Base-by-base conservation (phyloP, 2,888 invertebrate genomes). In the Portevinia maculata region DNA sequence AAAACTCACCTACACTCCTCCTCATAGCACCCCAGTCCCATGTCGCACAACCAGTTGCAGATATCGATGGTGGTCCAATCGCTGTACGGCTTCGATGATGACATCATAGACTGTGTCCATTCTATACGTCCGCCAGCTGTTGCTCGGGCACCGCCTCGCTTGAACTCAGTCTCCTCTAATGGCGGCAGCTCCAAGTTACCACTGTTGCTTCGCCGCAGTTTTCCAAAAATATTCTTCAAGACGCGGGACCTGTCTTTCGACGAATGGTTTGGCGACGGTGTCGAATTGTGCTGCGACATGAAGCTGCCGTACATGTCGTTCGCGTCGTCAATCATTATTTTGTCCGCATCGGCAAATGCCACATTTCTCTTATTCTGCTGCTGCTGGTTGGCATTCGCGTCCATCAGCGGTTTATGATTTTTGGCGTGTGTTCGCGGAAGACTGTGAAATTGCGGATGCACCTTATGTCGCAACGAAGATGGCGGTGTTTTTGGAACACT, bases 61-160 rank as follows among this genome's bases (percentile, higher is more conserved):
- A 97, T 93, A 41, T 95, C 95, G 65, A 96, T 95, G 19, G 94
- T 93, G 88, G 96, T 95, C 95, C 98, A 96, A 84, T 95, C 94
- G 0, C 93, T 92, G 86, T 98, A 95, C 73, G 96, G 95, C 86
- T 94, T 93, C 69, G 94, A 89, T 3, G 86, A 85, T 3, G 76
- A 85, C 76, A 78, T 71, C 6, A 87, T 84, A 9, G 86, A 85
- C 55, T 88, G 89, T 6, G 86, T 85, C 93, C 93, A 93, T 57
- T 94, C 94, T 15, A 96, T 92, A 64, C 96, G 92, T 37, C 94
- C 93, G 37, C 94, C 93, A 70, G 95, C 94, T n/a, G 95, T 95
- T 9, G 95, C 94, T 85, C 96, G 90, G 19, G 95, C 92, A 5
- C 94, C 95, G 1, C 95, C 94, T 50, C 96, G 92, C 81, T 93